Evolutionary conservation across 2,113 vertebrate species (phyloP).

Genomic region (Acanthochromis polyacanthus): DNA sequence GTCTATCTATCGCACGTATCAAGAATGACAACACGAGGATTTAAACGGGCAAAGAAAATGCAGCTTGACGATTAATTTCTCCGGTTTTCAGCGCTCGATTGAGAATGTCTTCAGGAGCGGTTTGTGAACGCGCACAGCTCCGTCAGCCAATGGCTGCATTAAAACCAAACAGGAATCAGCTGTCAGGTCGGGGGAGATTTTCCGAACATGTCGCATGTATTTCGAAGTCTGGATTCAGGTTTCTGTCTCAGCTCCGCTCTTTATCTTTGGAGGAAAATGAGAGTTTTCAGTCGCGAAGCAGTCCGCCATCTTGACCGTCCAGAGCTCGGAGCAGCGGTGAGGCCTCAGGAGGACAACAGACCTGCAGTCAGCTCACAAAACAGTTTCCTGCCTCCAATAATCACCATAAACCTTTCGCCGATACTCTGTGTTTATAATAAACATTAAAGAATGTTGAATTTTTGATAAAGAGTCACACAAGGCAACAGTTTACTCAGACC

Average conservation of each 20-base stretch:
- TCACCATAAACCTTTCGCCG: background rate
- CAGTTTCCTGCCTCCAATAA: background rate
- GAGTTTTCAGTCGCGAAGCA: background rate
- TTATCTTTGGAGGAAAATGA: background rate
- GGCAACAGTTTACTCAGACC: no score
- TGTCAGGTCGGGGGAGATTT: rapidly evolving
- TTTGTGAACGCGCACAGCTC: slow-evolving; percentile 38
- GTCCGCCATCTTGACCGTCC: background rate
- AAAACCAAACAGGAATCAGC: background rate
- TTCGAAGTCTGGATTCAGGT: background rate
- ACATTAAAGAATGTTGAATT: no score
- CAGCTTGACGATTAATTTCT: background rate
- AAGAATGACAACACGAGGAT: no score
- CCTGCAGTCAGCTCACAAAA: background rate
- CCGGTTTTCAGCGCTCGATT: slow-evolving; percentile 43
- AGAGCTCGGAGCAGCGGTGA: background rate
- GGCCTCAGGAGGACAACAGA: background rate
- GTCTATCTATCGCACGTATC: no score
- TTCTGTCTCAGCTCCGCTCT: rapidly evolving
- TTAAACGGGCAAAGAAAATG: background rate
- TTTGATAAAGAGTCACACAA: no score
- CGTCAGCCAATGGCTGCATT: background rate
- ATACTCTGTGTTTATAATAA: no score
- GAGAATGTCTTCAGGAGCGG: background rate
- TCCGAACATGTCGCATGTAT: rapidly evolving